phyloP scores from a whole-genome alignment of 2,113 vertebrate genomes.

The Nannospalax galili region DNA sequence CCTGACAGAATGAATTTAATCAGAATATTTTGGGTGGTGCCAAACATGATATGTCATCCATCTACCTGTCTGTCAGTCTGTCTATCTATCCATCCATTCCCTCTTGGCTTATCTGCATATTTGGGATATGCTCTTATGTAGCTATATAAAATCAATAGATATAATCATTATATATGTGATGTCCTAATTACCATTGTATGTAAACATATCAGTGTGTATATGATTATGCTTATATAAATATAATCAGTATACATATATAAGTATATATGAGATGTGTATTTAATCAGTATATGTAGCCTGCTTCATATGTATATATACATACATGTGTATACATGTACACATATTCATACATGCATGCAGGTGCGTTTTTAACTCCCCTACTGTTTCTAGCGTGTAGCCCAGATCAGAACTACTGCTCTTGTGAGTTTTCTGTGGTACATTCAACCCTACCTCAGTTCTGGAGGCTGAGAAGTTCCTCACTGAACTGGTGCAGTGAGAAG shows the following conservation, averaged over 20 bases:
- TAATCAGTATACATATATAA: neutral
- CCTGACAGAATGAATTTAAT: neutral
- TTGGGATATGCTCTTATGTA: neutral
- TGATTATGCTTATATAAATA: neutral
- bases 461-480: neutral
- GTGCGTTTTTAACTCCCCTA: neutral
- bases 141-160: constrained; percentile 16
- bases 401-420: neutral
- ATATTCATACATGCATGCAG: no score
- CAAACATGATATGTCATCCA: neutral
- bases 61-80: neutral
- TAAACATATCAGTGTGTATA: no score
- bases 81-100: neutral
- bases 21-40: neutral
- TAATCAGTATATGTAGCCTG: neutral
- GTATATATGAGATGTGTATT: neutral
- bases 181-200: neutral
- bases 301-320: neutral
- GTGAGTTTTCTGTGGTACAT: neutral
- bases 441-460: no score
- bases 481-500: neutral
- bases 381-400: neutral
- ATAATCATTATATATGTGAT: neutral
- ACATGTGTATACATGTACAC: neutral
- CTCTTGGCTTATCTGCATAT: neutral